Evolutionary conservation across 2,888 invertebrate species (phyloP).

Genomic region (Parnassius orleans): DNA sequence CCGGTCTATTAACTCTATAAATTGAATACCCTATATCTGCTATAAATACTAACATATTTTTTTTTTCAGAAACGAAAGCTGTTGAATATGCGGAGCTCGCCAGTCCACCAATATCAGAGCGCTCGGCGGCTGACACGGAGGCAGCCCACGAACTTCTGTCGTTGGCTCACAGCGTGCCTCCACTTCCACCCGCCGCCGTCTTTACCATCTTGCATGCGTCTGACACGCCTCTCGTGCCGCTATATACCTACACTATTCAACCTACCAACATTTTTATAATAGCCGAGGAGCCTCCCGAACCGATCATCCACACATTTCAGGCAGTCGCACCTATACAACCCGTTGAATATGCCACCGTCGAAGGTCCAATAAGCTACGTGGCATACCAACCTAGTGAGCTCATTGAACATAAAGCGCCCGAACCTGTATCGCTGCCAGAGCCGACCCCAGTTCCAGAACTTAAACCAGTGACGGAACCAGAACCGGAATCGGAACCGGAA

Average conservation of each 20-base stretch:
- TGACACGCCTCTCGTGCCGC: constrained; percentile 60
- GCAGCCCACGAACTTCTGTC: constrained; percentile 92
- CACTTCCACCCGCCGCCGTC: constrained; percentile 85
- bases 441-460: constrained; percentile 26
- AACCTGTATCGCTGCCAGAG: constrained; percentile 1
- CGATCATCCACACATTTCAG: constrained; percentile 54
- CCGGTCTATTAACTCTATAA: too few species aligned
- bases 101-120: constrained; percentile 68
- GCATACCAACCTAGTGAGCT: constrained; percentile 43
- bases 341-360: constrained; percentile 46
- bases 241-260: constrained; percentile 86
- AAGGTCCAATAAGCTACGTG: constrained; percentile 55
- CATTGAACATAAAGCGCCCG: constrained; percentile 25
- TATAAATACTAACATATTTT: too few species aligned
- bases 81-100: constrained; percentile 66
- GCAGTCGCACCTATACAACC: constrained; percentile 43
- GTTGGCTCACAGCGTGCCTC: constrained; percentile 88
- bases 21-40: too few species aligned
- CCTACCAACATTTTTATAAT: constrained; percentile 64
- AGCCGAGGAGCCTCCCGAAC: constrained; percentile 54
- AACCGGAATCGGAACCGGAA: constrained; percentile 24
- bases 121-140: constrained; percentile 91
- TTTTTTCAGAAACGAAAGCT: constrained; percentile 39
- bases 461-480: constrained; percentile 29
- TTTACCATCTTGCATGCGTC: constrained; percentile 64